Conservation (phyloP, 2,888 invertebrate species). For the Torymus auratus region DNA sequence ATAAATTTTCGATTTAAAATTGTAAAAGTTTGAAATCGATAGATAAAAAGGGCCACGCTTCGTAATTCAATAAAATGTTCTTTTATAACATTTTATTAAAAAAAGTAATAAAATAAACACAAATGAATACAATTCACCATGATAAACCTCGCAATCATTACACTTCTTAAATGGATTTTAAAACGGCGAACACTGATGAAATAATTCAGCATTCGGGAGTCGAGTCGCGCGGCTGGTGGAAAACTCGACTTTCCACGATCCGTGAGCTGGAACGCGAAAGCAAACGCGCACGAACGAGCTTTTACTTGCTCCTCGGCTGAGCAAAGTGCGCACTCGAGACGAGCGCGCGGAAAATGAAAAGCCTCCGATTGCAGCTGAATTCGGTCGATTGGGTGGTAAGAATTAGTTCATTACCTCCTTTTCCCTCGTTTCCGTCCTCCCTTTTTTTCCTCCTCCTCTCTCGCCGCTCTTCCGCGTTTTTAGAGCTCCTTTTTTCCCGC, state of each 20-base stretch:
- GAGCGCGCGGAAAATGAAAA: slow-evolving; percentile 59
- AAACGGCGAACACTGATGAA: slow-evolving; percentile 26
- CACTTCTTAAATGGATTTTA: slow-evolving; percentile 6
- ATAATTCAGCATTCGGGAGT: slow-evolving; percentile 17
- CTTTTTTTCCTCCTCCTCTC: neutral
- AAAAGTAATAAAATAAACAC: no score
- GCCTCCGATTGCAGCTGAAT: slow-evolving; percentile 55
- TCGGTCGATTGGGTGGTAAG: slow-evolving; percentile 63
- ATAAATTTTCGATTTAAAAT: no score
- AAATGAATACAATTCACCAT: neutral
- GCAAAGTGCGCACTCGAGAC: slow-evolving; percentile 50
- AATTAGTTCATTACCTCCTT: slow-evolving; percentile 65
- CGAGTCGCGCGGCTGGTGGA: neutral
- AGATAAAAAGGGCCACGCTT: no score
- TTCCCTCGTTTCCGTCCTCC: neutral
- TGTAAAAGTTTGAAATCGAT: no score
- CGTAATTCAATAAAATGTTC: no score
- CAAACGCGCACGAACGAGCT: slow-evolving; percentile 12
- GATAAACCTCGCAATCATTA: neutral
- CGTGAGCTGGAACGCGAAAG: slow-evolving; percentile 8
- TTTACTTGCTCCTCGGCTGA: slow-evolving; percentile 19
- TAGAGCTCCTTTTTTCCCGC: neutral
- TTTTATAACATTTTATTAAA: no score
- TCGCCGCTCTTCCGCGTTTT: neutral
- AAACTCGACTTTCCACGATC: slow-evolving; percentile 1